Evolutionary conservation across 2,797 vertebrate species (phyloP).

Genomic region (Triplophysa bombifrons): DNA sequence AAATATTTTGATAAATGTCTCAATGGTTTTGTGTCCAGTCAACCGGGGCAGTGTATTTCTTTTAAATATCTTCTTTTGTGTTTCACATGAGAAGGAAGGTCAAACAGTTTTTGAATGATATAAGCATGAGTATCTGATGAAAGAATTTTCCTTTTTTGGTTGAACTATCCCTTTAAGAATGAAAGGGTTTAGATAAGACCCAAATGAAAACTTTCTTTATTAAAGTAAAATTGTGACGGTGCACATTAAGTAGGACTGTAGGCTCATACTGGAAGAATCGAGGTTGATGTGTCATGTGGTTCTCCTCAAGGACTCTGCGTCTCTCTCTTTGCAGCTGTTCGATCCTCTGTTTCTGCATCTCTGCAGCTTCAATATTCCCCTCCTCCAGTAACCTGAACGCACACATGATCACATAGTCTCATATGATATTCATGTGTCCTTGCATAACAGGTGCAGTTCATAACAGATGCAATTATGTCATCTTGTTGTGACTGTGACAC

Average conservation of each 20-base stretch:
- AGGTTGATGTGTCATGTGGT: constrained; percentile 83
- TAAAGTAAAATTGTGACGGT: neutral
- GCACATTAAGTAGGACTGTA: neutral
- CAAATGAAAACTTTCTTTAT: neutral
- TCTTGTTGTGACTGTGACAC: constrained; percentile 25
- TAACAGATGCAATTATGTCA: constrained; percentile 6
- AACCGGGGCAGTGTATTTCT: no score
- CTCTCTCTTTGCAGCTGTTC: constrained; percentile 93
- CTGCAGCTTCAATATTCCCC: constrained; percentile 88
- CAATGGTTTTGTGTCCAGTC: no score
- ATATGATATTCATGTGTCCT: neutral
- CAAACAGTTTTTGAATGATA: no score
- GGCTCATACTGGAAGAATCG: constrained; percentile 89
- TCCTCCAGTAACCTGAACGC: constrained; percentile 89
- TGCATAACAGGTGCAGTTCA: neutral
- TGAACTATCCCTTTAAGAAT: neutral
- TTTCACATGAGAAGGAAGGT: no score
- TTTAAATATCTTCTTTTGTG: no score
- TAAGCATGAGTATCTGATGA: no score
- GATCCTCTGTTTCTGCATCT: constrained; percentile 91
- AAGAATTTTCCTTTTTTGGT: no score
- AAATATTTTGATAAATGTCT: no score
- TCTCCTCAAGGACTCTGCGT: constrained; percentile 86
- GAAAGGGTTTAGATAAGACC: neutral
- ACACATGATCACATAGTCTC: constrained; percentile 41